These are phyloP conservation scores for Stegodyphus mimosarum DNA, from an alignment of 1,140 invertebrate species.

Conservation along the genomic window DNA sequence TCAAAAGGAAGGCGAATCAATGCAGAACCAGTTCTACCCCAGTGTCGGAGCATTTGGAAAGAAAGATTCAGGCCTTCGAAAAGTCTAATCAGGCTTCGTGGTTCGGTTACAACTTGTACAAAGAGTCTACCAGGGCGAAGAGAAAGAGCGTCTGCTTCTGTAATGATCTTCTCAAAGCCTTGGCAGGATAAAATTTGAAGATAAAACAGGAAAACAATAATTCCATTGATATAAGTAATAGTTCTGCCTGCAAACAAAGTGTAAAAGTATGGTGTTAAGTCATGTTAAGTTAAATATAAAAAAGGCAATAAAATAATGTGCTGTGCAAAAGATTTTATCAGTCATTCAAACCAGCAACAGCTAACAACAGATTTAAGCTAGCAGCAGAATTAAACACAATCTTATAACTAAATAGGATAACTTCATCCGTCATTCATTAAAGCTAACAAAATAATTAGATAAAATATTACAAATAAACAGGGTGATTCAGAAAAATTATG, in stretches of 20 bases:
- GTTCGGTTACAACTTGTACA: conserved; percentile 52
- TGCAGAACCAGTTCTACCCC: conserved; percentile 32
- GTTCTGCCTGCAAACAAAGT: background rate
- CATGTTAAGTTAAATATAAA: too few relatives aligned
- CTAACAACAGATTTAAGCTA: too few relatives aligned
- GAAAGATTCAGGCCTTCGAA: conserved; percentile 47
- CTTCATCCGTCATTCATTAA: too few relatives aligned
- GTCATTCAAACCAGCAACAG: too few relatives aligned
- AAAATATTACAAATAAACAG: too few relatives aligned
- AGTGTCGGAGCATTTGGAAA: conserved; percentile 45
- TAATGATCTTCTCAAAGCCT: conserved; percentile 23
- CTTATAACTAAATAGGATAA: too few relatives aligned
- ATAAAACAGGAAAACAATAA: background rate
- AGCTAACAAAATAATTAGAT: too few relatives aligned
- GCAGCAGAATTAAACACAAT: too few relatives aligned
- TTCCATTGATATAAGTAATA: too few relatives aligned
- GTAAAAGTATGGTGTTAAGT: background rate
- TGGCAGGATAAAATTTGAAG: background rate
- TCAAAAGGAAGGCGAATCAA: conserved; percentile 40
- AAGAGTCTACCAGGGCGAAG: conserved; percentile 15
- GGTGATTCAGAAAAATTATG: too few relatives aligned
- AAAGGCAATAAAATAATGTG: too few relatives aligned
- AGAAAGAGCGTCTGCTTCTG: conserved; percentile 11
- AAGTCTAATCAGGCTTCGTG: conserved; percentile 35
- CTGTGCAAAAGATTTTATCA: too few relatives aligned